Evolutionary conservation across 2,113 vertebrate genomes (phyloP).

Genomic region (Lagopus leucura): DNA sequence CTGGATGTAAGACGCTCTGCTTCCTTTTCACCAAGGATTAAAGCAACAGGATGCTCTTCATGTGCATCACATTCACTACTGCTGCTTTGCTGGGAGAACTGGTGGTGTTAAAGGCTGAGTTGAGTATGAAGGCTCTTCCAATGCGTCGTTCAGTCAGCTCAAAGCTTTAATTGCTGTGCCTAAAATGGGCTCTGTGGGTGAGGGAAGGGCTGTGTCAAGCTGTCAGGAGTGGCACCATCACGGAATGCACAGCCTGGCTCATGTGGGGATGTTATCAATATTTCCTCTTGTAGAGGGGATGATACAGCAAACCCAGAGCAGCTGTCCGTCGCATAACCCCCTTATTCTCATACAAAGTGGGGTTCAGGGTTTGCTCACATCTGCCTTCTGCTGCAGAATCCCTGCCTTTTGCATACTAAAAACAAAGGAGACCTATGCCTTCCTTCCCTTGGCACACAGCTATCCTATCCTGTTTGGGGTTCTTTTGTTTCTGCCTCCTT

Average conservation of each 20-base stretch:
- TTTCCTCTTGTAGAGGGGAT: rapidly evolving
- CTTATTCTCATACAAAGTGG: background rate
- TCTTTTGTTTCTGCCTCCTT: background rate
- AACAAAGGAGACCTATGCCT: background rate
- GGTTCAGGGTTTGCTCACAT: background rate
- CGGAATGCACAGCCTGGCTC: background rate
- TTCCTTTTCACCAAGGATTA: background rate
- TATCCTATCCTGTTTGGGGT: background rate
- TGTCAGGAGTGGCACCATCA: background rate
- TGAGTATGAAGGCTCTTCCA: background rate
- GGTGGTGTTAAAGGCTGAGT: background rate
- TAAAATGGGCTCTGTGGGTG: rapidly evolving
- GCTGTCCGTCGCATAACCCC: background rate
- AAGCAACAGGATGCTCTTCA: background rate
- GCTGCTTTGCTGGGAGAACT: background rate
- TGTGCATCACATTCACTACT: rapidly evolving
- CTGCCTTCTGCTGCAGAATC: background rate
- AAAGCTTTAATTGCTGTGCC: background rate
- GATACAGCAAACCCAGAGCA: background rate
- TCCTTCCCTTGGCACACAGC: background rate
- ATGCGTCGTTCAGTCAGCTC: background rate
- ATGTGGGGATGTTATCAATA: background rate
- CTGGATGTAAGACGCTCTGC: background rate
- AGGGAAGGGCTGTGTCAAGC: background rate
- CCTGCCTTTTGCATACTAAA: background rate